Conservation (phyloP, 2,113 vertebrate species). For the Mobula hypostoma region DNA sequence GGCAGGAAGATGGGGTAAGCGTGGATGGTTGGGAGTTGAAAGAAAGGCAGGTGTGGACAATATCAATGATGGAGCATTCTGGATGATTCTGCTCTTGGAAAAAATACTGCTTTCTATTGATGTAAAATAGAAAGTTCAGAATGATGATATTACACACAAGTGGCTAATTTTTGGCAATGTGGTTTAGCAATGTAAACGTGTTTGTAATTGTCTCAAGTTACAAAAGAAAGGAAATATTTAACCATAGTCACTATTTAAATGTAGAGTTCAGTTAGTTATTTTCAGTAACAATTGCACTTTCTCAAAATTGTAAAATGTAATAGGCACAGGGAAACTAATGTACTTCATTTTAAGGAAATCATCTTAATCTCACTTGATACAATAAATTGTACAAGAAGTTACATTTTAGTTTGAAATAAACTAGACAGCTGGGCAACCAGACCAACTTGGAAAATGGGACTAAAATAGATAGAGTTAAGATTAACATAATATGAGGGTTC, state of each 20-base stretch:
- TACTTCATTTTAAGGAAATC: neutral
- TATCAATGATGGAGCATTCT: neutral
- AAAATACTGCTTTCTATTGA: neutral
- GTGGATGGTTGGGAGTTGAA: too few relatives aligned
- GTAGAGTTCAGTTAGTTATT: too few relatives aligned
- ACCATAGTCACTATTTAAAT: neutral
- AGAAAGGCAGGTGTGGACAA: too few relatives aligned
- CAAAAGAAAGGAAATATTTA: slow-evolving; percentile 6
- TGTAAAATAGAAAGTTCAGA: neutral
- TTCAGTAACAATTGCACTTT: neutral
- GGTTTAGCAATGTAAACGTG: neutral
- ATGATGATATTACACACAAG: neutral
- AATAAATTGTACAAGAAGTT: neutral
- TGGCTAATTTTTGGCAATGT: neutral
- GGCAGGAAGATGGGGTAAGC: too few relatives aligned
- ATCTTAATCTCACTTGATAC: neutral
- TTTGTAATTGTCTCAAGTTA: neutral
- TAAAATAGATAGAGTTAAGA: too few relatives aligned
- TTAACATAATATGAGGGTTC: too few relatives aligned
- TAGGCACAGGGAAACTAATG: neutral
- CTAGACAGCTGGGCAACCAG: neutral
- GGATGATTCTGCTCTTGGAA: neutral
- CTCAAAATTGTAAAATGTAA: neutral
- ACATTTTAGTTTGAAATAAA: neutral
- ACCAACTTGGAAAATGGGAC: too few relatives aligned